Evolutionary conservation across 2,888 invertebrate species (phyloP).

Genomic region (Meteorus colon): DNA sequence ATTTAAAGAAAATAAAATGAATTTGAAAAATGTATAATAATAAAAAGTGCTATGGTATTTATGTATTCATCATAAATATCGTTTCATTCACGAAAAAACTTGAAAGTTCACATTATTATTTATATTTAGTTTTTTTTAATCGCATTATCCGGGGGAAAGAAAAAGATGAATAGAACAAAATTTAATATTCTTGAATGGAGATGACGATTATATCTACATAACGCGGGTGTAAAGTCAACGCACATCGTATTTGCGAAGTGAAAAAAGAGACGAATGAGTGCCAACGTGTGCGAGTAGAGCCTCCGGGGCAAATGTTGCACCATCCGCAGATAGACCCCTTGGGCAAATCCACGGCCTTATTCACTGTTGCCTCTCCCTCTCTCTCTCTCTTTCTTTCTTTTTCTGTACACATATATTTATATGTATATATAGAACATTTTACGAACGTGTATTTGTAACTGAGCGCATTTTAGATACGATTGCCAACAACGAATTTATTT

Average conservation of each 20-base stretch:
- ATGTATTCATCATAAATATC: too few species aligned
- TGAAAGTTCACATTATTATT: too few species aligned
- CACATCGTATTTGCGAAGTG: background rate
- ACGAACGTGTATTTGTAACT: background rate
- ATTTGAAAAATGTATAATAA: too few species aligned
- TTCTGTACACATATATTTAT: constrained; percentile 6
- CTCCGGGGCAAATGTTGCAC: constrained; percentile 70
- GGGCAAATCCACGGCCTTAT: constrained; percentile 73
- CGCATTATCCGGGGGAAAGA: too few species aligned
- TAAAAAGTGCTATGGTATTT: too few species aligned
- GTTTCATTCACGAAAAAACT: too few species aligned
- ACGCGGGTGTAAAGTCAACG: constrained; percentile 1
- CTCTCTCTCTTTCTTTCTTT: background rate
- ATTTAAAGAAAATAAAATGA: too few species aligned
- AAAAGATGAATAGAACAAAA: too few species aligned
- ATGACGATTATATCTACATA: constrained; percentile 10
- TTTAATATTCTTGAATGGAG: too few species aligned
- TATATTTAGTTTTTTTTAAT: too few species aligned
- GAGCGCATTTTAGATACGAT: constrained; percentile 14
- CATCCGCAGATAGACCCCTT: constrained; percentile 71
- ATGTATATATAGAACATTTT: constrained; percentile 15
- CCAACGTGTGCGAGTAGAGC: constrained; percentile 61
- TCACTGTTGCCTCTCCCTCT: constrained; percentile 60
- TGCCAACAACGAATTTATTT: constrained; percentile 19
- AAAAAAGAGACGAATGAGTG: constrained; percentile 28